Percentiles rank a stretch among this genome's conserved stretches.
Conservation (phyloP, 2,888 invertebrate species). For the Tricholauxania praeusta region DNA sequence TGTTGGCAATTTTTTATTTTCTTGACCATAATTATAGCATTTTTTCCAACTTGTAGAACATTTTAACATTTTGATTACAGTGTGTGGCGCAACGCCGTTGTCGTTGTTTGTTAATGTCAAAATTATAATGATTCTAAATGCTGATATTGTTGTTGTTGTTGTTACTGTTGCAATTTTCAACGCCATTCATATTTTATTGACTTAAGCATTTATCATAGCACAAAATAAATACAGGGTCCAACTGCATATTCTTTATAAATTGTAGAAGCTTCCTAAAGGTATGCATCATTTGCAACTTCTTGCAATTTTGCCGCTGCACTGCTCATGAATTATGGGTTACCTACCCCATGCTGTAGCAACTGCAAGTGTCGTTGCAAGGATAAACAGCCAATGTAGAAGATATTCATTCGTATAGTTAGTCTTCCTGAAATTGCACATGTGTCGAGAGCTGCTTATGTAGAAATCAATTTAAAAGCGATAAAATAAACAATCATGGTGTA, state of each 20-base stretch:
- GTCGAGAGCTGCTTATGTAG: slow-evolving; percentile 3
- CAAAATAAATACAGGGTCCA: background rate
- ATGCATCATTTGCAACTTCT: slow-evolving; percentile 8
- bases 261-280: background rate
- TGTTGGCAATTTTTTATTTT: slow-evolving; percentile 14
- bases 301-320: background rate
- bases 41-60: slow-evolving; percentile 1
- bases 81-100: background rate
- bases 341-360: background rate
- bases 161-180: background rate
- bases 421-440: slow-evolving; percentile 9
- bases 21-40: slow-evolving; percentile 25
- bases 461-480: slow-evolving; percentile 10
- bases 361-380: too few relatives aligned
- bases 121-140: background rate
- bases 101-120: background rate
- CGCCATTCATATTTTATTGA: slow-evolving; percentile 23
- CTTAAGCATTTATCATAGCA: slow-evolving; percentile 12
- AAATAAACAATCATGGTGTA: background rate
- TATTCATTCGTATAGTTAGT: background rate
- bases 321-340: background rate
- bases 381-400: too few relatives aligned
- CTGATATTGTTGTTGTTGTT: slow-evolving; percentile 9
- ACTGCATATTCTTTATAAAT: background rate
- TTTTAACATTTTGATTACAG: slow-evolving; percentile 29